phyloP scores from a whole-genome alignment of 1,140 invertebrate genomes.

The Aphaenogaster floridana region DNA sequence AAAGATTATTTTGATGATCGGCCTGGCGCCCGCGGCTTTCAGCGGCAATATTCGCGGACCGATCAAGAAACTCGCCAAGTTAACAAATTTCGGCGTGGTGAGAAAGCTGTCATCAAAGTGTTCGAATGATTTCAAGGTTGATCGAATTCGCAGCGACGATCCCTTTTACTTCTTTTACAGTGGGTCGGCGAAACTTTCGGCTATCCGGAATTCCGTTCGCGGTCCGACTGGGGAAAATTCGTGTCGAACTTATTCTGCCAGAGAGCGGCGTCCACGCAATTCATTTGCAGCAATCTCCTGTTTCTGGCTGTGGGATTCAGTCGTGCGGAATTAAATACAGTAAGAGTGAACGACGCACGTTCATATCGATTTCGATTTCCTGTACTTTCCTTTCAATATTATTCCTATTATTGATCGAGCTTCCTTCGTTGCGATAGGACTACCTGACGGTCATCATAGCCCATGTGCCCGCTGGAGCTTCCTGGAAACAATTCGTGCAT shows the following conservation, averaged over 20 bases:
- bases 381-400: background rate
- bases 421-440: constrained; percentile 82
- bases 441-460: constrained; percentile 91
- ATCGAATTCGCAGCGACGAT: background rate
- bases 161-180: constrained; percentile 20
- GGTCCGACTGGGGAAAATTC: constrained; percentile 86
- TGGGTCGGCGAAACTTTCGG: constrained; percentile 81
- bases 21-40: constrained; percentile 89
- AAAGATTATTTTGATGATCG: constrained; percentile 87
- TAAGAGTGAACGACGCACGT: constrained; percentile 51
- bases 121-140: too few relatives aligned
- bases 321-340: constrained; percentile 84
- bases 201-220: constrained; percentile 86
- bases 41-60: constrained; percentile 85
- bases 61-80: constrained; percentile 78
- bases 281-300: constrained; percentile 88
- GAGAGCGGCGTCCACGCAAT: constrained; percentile 85
- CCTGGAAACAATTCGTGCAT: constrained; percentile 92
- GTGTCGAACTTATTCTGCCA: constrained; percentile 87
- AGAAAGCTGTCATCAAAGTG: background rate
- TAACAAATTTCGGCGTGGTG: constrained; percentile 76
- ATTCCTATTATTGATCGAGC: background rate
- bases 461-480: constrained; percentile 93
- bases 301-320: constrained; percentile 88
- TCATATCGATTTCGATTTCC: background rate